These are phyloP conservation scores for Carlito syrichta DNA, from an alignment of 2,113 vertebrate species.

Conservation along the genomic window DNA sequence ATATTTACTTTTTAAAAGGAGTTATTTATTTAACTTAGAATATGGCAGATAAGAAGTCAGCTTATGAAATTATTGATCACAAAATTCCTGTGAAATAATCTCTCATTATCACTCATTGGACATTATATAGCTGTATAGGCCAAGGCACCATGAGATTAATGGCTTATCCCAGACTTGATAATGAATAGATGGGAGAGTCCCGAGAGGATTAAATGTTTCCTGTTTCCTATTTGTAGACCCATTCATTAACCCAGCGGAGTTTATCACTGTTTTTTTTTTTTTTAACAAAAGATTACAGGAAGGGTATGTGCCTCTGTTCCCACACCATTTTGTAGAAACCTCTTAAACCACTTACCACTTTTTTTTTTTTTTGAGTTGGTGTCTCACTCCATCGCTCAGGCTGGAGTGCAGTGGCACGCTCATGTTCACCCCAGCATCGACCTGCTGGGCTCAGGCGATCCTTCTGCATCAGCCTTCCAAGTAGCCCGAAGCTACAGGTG, in stretches of 20 bases:
- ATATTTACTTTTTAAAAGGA: neutral
- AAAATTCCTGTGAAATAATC: neutral
- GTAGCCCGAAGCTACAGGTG: too few relatives aligned
- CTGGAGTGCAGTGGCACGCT: too few relatives aligned
- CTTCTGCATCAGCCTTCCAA: too few relatives aligned
- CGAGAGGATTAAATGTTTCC: neutral
- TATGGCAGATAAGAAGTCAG: neutral
- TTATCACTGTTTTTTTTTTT: neutral
- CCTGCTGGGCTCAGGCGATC: too few relatives aligned
- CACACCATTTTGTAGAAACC: neutral
- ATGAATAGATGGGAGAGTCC: neutral
- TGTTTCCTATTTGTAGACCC: neutral
- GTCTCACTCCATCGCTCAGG: too few relatives aligned
- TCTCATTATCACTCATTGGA: neutral
- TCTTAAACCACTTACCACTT: neutral
- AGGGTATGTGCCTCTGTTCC: neutral
- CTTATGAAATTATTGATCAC: neutral
- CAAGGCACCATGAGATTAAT: neutral
- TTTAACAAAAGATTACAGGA: neutral
- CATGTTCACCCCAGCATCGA: too few relatives aligned
- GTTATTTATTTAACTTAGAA: neutral
- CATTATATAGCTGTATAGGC: neutral
- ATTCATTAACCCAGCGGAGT: neutral
- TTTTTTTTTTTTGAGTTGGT: too few relatives aligned
- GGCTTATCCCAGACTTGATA: neutral